phyloP scores from a whole-genome alignment of 2,797 vertebrate genomes.

The Hemitrygon akajei region DNA sequence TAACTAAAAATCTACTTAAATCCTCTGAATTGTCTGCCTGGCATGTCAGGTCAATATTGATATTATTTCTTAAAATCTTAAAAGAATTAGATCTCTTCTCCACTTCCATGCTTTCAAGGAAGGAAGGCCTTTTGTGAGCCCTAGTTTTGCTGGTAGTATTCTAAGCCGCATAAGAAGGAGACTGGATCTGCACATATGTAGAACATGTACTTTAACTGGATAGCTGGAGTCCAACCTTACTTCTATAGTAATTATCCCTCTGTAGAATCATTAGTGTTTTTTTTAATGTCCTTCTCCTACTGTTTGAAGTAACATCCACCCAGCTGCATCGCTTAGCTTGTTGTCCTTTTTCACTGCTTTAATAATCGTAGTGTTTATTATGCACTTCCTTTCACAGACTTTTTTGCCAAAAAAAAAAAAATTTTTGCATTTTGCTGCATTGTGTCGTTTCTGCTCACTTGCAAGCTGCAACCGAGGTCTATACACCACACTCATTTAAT shows the following conservation, averaged over 20 bases:
- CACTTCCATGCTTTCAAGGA: neutral
- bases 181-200: neutral
- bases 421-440: neutral
- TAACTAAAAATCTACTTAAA: neutral
- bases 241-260: neutral
- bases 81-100: neutral
- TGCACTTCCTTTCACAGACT: neutral
- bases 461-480: neutral
- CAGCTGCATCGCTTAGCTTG: neutral
- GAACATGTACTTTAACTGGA: neutral
- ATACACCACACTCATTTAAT: neutral
- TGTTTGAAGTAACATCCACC: neutral
- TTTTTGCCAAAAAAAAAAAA: neutral
- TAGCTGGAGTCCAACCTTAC: neutral
- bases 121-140: neutral
- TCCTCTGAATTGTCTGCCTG: neutral
- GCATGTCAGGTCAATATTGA: neutral
- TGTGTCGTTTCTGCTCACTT: neutral
- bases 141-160: neutral
- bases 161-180: neutral
- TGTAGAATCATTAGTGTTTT: neutral
- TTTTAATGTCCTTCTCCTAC: neutral
- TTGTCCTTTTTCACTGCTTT: neutral
- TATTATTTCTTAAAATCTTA: neutral
- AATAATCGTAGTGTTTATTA: neutral